phyloP scores from a whole-genome alignment of 1,140 invertebrate genomes.

The Orchestia grillus region DNA sequence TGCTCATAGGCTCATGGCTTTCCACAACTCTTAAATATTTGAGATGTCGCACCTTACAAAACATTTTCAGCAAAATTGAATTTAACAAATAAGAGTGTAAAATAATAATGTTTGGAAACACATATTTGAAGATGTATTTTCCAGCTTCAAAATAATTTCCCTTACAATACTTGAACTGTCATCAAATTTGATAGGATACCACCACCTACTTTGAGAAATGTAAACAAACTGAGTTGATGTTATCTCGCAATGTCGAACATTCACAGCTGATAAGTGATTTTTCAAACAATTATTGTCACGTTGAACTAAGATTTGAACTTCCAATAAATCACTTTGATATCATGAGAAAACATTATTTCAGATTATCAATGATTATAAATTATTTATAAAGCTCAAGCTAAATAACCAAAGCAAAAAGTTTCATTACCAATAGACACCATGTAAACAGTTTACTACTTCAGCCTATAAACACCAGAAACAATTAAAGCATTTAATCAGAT shows the following conservation, averaged over 20 bases:
- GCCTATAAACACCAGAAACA: not conserved
- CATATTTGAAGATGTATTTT: not conserved
- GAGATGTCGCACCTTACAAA: not conserved
- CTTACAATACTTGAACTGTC: not conserved
- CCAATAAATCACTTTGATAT: not conserved
- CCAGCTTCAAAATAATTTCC: not conserved
- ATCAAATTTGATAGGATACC: not conserved
- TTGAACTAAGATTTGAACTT: not conserved
- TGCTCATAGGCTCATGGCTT: not conserved
- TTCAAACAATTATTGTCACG: not conserved
- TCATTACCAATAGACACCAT: not conserved
- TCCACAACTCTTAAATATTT: not conserved
- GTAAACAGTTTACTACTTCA: not conserved
- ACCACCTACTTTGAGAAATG: not conserved
- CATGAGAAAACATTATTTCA: not conserved
- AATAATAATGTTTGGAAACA: not conserved
- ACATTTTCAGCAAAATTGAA: not conserved
- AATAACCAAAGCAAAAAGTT: not conserved
- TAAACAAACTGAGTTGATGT: not conserved
- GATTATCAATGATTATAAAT: not conserved
- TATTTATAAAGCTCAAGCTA: not conserved
- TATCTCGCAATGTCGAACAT: not conserved
- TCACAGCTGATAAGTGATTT: not conserved
- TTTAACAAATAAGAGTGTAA: not conserved
- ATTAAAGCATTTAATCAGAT: not conserved